A percentile compares a stretch with the other conserved stretches of the same genome.
Evolutionary conservation across 1,140 invertebrate species (phyloP).

Genomic region (Neomicropteryx cornuta): DNA sequence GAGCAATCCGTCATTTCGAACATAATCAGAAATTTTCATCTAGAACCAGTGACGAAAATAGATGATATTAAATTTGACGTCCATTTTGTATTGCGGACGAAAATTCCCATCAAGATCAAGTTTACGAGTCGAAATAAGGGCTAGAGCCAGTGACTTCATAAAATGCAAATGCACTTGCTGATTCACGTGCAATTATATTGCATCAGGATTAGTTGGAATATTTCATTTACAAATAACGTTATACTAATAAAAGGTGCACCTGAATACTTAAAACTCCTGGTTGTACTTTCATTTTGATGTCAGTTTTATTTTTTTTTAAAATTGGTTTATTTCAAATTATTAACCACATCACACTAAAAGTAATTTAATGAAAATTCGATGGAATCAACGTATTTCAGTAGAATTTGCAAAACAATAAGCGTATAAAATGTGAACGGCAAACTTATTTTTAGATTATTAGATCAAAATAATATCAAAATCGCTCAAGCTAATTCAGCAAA

Average conservation of each 20-base stretch:
- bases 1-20: conserved; percentile 56
- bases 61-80: conserved; percentile 40
- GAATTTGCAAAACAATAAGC: neutral
- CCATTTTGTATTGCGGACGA: conserved; percentile 46
- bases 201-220: too few relatives aligned
- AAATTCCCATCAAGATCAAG: conserved; percentile 27
- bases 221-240: neutral
- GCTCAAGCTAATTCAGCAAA: too few relatives aligned
- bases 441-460: too few relatives aligned
- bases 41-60: conserved; percentile 42
- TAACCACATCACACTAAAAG: too few relatives aligned
- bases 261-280: neutral
- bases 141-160: too few relatives aligned
- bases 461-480: too few relatives aligned
- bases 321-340: neutral
- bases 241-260: neutral
- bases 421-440: neutral
- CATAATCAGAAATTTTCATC: conserved; percentile 50
- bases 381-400: neutral
- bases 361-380: too few relatives aligned
- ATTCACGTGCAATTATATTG: too few relatives aligned
- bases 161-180: too few relatives aligned
- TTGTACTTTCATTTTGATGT: too few relatives aligned
- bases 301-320: neutral
- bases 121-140: too few relatives aligned